Conservation (phyloP, 2,888 invertebrate genomes). For the Hofmannophila pseudospretella region DNA sequence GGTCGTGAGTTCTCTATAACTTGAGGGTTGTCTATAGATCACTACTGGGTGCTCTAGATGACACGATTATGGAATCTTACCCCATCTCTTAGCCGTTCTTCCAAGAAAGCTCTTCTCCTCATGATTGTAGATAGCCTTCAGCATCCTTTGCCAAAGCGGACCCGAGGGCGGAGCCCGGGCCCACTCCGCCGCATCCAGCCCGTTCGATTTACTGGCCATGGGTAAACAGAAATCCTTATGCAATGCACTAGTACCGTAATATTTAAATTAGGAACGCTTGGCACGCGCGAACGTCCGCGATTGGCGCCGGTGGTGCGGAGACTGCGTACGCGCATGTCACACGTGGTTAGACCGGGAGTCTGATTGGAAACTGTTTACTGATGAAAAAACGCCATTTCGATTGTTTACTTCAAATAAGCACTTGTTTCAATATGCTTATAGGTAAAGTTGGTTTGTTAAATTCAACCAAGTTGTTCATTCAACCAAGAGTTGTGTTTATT, state of each 20-base stretch:
- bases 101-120: constrained; percentile 62
- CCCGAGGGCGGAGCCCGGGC: constrained; percentile 51
- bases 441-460: too few relatives aligned
- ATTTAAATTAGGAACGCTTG: constrained; percentile 3
- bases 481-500: too few relatives aligned
- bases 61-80: constrained; percentile 34
- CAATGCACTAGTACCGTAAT: constrained; percentile 1
- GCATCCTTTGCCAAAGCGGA: constrained; percentile 36
- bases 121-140: constrained; percentile 51
- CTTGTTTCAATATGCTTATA: too few relatives aligned
- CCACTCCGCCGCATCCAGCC: constrained; percentile 52
- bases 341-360: too few relatives aligned
- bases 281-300: constrained; percentile 23
- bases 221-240: constrained; percentile 1
- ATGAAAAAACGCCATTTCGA: too few relatives aligned
- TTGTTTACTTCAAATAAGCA: too few relatives aligned
- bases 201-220: constrained; percentile 54
- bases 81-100: constrained; percentile 65
- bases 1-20: too few relatives aligned
- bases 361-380: too few relatives aligned
- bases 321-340: constrained; percentile 44
- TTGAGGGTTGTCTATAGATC: too few relatives aligned
- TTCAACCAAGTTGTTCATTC: too few relatives aligned
- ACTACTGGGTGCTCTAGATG: too few relatives aligned
- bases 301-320: constrained; percentile 23